Conservation (phyloP, 2,113 vertebrate species). For the Lonchura striata region DNA sequence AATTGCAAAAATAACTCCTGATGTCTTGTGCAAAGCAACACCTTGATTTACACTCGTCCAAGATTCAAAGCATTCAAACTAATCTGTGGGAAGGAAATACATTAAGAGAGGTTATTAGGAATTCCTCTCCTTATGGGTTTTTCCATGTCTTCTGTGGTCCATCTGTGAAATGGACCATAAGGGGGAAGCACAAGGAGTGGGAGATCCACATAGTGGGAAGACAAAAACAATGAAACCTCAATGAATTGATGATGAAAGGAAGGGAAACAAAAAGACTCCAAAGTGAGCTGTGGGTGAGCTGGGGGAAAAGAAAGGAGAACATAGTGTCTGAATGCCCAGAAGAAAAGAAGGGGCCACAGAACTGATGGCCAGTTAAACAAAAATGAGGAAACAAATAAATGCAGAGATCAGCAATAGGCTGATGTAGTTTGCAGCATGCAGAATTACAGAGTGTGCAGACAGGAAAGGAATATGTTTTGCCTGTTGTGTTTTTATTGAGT, state of each 20-base stretch:
- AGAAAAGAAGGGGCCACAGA: neutral
- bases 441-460: neutral
- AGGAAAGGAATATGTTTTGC: neutral
- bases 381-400: neutral
- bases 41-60: neutral
- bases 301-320: neutral
- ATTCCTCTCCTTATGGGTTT: neutral
- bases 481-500: neutral
- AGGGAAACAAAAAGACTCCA: neutral
- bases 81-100: neutral
- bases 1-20: neutral
- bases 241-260: slow-evolving; percentile 7
- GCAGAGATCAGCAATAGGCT: neutral
- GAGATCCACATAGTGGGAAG: neutral
- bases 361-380: accelerated
- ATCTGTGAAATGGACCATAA: neutral
- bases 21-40: neutral
- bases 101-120: neutral
- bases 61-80: neutral
- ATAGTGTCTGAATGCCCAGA: neutral
- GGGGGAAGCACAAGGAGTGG: neutral
- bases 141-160: slow-evolving; percentile 11
- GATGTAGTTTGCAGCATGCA: neutral
- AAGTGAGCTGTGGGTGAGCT: neutral
- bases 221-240: slow-evolving; percentile 24